phyloP scores from a whole-genome alignment of 2,113 vertebrate genomes.

The Sceloporus tristichus region DNA sequence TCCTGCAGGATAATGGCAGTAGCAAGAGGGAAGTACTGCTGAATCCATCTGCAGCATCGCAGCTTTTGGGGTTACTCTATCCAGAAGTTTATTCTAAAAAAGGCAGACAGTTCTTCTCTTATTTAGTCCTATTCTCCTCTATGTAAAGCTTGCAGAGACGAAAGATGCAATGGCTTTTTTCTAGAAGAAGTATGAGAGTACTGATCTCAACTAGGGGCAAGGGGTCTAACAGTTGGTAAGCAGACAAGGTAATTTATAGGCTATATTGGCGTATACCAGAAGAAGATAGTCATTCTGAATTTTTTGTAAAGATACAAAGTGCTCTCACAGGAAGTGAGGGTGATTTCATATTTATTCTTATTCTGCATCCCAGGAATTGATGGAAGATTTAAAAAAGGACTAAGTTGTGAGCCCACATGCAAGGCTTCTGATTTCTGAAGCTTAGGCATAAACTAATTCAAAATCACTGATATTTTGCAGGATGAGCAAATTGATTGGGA shows the following conservation, averaged over 20 bases:
- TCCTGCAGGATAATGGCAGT: background rate
- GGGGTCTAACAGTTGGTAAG: background rate
- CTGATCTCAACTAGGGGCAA: background rate
- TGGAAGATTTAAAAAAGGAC: background rate
- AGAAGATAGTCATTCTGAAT: background rate
- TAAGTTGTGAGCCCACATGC: background rate
- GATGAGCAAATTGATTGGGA: constrained; percentile 87
- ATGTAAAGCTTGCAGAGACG: background rate
- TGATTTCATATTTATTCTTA: background rate
- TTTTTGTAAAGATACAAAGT: background rate
- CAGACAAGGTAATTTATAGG: background rate
- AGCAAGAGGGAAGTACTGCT: background rate
- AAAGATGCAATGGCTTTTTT: background rate
- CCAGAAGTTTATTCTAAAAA: too few relatives aligned
- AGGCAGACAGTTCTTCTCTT: background rate
- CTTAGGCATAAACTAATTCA: constrained; percentile 7
- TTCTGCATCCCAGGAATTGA: background rate
- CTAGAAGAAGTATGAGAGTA: too few relatives aligned
- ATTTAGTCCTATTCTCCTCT: background rate
- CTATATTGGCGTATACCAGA: background rate
- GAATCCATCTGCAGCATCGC: background rate
- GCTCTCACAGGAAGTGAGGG: background rate
- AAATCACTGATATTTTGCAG: constrained; percentile 69
- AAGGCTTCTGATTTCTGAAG: background rate
- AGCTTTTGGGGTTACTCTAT: too few relatives aligned